Percentiles rank a stretch among this genome's conserved stretches.
Conservation (phyloP, 2,888 invertebrate genomes). For the Drosophila borealis region DNA sequence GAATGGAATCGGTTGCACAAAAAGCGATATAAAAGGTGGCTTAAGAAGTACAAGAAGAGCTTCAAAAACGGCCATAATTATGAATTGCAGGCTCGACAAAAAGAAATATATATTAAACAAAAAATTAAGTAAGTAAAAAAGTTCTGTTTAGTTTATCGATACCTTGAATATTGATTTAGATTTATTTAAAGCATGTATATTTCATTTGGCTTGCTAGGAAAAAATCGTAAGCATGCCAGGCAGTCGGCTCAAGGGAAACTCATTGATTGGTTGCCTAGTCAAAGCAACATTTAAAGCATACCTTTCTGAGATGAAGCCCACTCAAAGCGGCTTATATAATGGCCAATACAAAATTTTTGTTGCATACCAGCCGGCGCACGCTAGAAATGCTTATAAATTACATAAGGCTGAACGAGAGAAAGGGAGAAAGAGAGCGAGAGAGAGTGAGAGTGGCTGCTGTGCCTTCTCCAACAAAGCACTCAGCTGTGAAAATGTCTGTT, state of each 20-base stretch:
- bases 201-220: slow-evolving; percentile 5
- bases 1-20: slow-evolving; percentile 37
- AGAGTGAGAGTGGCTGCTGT: slow-evolving; percentile 29
- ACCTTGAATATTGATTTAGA: slow-evolving; percentile 1
- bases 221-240: slow-evolving; percentile 3
- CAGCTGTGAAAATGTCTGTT: slow-evolving; percentile 81
- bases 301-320: slow-evolving; percentile 38
- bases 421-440: background rate
- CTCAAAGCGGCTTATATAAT: slow-evolving; percentile 60
- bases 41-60: slow-evolving; percentile 9
- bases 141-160: background rate
- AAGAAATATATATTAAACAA: background rate
- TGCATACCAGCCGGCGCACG: slow-evolving; percentile 67
- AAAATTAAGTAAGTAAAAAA: background rate
- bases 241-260: background rate
- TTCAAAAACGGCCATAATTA: slow-evolving; percentile 9
- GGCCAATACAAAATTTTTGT: slow-evolving; percentile 67
- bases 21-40: slow-evolving; percentile 24
- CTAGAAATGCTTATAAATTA: slow-evolving; percentile 77
- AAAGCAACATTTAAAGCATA: slow-evolving; percentile 55
- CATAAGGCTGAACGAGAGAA: slow-evolving; percentile 41
- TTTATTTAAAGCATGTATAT: slow-evolving; percentile 12
- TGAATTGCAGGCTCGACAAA: background rate
- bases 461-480: slow-evolving; percentile 69
- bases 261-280: slow-evolving; percentile 54